These are phyloP conservation scores for Zeus faber DNA, from an alignment of 2,113 vertebrate genomes.

Conservation along the genomic window DNA sequence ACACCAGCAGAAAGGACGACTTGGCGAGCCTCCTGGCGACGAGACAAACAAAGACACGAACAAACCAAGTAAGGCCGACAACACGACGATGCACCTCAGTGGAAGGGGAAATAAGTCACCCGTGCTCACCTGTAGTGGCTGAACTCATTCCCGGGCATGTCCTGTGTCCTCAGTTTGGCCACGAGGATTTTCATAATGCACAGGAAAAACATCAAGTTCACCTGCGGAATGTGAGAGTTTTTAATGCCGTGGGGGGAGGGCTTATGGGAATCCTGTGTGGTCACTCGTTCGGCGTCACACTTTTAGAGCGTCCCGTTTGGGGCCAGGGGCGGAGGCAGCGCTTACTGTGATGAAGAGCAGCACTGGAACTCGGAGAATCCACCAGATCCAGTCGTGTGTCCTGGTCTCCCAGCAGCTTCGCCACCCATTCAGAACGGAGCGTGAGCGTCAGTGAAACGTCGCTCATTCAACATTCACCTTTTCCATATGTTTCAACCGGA, in stretches of 20 bases:
- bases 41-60: neutral
- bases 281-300: neutral
- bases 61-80: constrained; percentile 1
- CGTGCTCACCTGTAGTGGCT: constrained; percentile 59
- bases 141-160: constrained; percentile 52
- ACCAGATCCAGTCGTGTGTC: constrained; percentile 73
- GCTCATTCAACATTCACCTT: too few species aligned
- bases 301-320: too few species aligned
- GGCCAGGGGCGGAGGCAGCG: constrained; percentile 14
- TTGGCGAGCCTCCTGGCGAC: constrained; percentile 84
- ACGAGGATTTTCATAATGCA: constrained; percentile 56
- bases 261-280: too few species aligned
- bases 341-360: constrained; percentile 83
- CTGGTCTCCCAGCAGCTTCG: constrained; percentile 88
- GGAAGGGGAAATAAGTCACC: neutral
- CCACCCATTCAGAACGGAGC: too few species aligned
- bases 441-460: too few species aligned
- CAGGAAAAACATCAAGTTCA: constrained; percentile 55
- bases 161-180: constrained; percentile 54
- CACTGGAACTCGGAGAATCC: constrained; percentile 85
- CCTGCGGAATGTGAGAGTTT: constrained; percentile 33
- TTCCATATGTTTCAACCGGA: too few species aligned
- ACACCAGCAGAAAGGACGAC: constrained; percentile 84
- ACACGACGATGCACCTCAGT: neutral
- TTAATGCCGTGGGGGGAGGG: too few species aligned